These are phyloP conservation scores for Tokudaia muenninki DNA, from an alignment of 2,797 vertebrate genomes.

Conservation along the genomic window DNA sequence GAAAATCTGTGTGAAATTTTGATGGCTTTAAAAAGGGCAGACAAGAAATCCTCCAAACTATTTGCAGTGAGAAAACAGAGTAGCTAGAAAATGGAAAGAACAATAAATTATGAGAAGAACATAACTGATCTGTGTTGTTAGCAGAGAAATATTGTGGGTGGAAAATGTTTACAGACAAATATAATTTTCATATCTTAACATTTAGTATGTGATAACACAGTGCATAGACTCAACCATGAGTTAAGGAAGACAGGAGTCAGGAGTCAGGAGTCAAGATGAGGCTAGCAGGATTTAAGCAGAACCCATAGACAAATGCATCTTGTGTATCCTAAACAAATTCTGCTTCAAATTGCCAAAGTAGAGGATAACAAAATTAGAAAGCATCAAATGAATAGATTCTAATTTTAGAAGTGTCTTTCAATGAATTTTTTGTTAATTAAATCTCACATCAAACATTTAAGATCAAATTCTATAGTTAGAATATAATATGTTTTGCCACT, in stretches of 20 bases:
- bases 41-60: neutral
- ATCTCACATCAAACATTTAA: slow-evolving; percentile 19
- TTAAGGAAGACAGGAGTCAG: neutral
- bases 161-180: neutral
- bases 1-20: neutral
- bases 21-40: neutral
- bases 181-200: neutral
- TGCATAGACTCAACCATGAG: no score
- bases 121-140: neutral
- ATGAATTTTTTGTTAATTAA: neutral
- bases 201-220: neutral
- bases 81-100: neutral
- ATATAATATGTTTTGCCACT: neutral
- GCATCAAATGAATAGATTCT: neutral
- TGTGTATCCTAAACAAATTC: neutral
- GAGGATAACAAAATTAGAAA: neutral
- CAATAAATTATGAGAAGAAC: neutral
- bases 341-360: neutral
- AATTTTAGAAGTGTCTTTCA: neutral
- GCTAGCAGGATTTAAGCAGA: neutral
- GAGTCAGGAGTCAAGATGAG: neutral
- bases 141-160: neutral
- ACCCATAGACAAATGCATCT: neutral
- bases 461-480: neutral
- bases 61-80: neutral